Conservation (phyloP, 2,113 vertebrate genomes). For the Orientallactaga bullata region DNA sequence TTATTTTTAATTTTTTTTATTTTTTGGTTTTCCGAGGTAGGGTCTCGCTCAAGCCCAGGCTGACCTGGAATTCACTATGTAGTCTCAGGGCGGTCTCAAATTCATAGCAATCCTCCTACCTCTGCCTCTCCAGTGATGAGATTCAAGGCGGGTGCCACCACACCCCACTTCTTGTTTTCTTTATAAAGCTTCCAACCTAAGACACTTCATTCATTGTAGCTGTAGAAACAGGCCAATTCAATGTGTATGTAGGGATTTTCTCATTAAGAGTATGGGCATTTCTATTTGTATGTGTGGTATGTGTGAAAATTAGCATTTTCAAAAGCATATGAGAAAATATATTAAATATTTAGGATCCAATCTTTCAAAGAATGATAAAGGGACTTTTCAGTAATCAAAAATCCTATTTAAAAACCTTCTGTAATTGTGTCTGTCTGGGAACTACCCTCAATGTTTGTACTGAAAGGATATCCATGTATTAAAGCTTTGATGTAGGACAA, state of each 20-base stretch:
- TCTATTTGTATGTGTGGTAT: not conserved
- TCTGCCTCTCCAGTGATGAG: too few relatives aligned
- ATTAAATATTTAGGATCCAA: constrained; percentile 27
- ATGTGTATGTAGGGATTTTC: not conserved
- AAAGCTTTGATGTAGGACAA: not conserved
- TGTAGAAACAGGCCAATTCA: not conserved
- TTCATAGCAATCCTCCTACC: too few relatives aligned
- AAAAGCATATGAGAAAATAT: not conserved
- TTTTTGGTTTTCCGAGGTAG: too few relatives aligned
- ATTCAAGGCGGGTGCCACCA: too few relatives aligned
- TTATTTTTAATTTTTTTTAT: too few relatives aligned
- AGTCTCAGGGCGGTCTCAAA: too few relatives aligned
- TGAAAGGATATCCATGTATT: not conserved
- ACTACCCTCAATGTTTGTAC: not conserved
- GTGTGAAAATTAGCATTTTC: constrained; percentile 1
- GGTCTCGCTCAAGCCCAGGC: too few relatives aligned
- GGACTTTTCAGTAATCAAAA: not conserved
- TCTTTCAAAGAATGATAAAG: not conserved
- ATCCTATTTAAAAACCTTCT: not conserved
- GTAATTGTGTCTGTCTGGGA: not conserved
- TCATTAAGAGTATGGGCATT: not conserved
- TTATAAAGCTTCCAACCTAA: not conserved
- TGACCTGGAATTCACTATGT: too few relatives aligned
- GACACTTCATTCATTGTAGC: not conserved
- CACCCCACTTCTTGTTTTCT: not conserved